Evolutionary conservation across 1,140 invertebrate species (phyloP).

Genomic region (Pteromalus puparum): DNA sequence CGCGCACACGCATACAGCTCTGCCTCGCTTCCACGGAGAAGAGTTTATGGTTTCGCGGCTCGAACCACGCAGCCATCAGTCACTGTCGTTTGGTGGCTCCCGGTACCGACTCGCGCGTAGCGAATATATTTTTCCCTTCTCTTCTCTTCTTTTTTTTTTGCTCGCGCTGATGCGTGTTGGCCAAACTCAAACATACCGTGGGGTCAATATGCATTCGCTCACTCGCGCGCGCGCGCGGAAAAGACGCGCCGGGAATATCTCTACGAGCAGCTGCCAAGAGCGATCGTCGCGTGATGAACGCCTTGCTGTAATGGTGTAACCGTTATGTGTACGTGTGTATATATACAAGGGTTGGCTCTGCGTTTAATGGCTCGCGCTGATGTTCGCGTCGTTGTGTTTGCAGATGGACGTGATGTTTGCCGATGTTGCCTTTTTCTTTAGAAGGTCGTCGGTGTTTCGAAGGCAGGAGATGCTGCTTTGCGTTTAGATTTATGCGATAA

Average conservation of each 20-base stretch:
- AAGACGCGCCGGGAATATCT: slow-evolving; percentile 22
- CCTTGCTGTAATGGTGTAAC: neutral
- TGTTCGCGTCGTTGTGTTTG: neutral
- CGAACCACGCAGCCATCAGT: slow-evolving; percentile 44
- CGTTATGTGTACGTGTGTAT: neutral
- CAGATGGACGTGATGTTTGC: neutral
- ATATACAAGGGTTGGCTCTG: neutral
- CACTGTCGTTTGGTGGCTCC: slow-evolving; percentile 45
- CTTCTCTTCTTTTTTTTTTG: neutral
- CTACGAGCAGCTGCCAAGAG: neutral
- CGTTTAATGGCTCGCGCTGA: neutral
- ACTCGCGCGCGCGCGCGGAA: neutral
- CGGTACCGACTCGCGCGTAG: neutral
- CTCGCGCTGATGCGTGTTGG: neutral
- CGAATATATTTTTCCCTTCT: slow-evolving; percentile 37
- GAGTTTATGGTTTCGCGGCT: slow-evolving; percentile 47
- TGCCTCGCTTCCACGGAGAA: neutral
- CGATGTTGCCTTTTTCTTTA: neutral
- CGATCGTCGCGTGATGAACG: neutral
- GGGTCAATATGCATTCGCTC: slow-evolving; percentile 36
- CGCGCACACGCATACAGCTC: neutral
- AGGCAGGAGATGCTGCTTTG: too few relatives aligned
- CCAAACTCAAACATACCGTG: slow-evolving; percentile 21
- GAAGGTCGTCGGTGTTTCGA: too few relatives aligned
- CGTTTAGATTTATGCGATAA: too few relatives aligned